phyloP scores from a whole-genome alignment of 1,140 invertebrate species.

The Luehdorfia chinensis region DNA sequence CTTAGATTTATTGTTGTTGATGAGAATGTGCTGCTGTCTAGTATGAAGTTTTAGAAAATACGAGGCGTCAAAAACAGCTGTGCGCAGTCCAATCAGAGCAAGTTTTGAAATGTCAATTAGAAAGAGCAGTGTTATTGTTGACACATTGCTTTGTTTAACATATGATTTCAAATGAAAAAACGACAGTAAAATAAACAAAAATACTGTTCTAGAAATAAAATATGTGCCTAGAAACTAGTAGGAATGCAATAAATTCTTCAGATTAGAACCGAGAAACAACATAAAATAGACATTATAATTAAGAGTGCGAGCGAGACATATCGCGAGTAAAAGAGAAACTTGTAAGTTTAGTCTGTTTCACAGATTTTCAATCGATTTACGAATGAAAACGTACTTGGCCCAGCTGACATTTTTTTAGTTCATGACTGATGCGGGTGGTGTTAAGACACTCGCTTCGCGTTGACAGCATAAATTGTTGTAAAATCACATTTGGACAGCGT shows the following conservation, averaged over 20 bases:
- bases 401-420: conserved; percentile 72
- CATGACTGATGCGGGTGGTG: conserved; percentile 37
- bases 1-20: conserved; percentile 37
- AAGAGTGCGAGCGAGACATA: conserved; percentile 36
- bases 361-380: conserved; percentile 68
- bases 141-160: conserved; percentile 61
- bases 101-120: conserved; percentile 47
- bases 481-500: conserved; percentile 54
- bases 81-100: conserved; percentile 49
- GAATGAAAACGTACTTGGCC: conserved; percentile 51
- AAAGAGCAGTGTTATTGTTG: conserved; percentile 47
- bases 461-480: conserved; percentile 32
- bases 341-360: conserved; percentile 38
- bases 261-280: conserved; percentile 6
- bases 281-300: conserved; percentile 25
- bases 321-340: conserved; percentile 32
- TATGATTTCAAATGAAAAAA: conserved; percentile 50
- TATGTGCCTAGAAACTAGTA: not conserved
- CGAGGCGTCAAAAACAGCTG: conserved; percentile 70
- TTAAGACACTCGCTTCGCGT: conserved; percentile 42
- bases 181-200: no score
- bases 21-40: conserved; percentile 50
- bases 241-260: not conserved
- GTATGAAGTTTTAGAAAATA: conserved; percentile 20
- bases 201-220: not conserved